Base-by-base conservation (phyloP, 2,797 vertebrate species). In the Phalanger gymnotis region DNA sequence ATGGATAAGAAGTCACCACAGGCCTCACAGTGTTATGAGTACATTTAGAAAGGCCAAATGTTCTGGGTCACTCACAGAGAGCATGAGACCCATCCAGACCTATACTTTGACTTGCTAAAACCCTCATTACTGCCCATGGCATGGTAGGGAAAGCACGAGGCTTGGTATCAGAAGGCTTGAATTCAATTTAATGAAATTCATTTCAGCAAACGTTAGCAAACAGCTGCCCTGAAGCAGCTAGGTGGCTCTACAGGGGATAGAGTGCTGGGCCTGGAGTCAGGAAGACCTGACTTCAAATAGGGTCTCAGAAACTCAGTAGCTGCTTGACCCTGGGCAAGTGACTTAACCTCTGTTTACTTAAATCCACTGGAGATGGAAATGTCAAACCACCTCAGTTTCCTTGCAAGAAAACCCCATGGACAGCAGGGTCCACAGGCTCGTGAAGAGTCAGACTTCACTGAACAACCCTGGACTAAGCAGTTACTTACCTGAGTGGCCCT, bases 1-100 rank as follows among this genome's bases (percentile, higher is more conserved):
- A 96, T 94, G 93, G 93, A 91, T 25, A 94, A 90, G 52, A 96
- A 93, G 11, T 91, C 93, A 2, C 16, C 53, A 40, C 53, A 91
- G 34, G 22, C 92, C 25, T 94, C 81, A 54, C 27, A 54, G 54
- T 51, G 56, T 61, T 61, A 55, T 30, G 28, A 90, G 93, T 87
- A 66, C 94, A 81, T 61, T 52, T 95, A 1, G 7, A 90, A 73
- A 94, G 0, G 52, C 95, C 90, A 58, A 19, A 92, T 73, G 47
- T 31, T 51, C 55, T 55, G 92, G 93, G 52, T 81, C 90, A 93
- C 56, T 90, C 96, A 31, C 30, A 91, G 87, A 73, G 66, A 30
- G n/a, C 27, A 47, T 96, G 31, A 94, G 47, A 91, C n/a, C 47
- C 61, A 52, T 97, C 10, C 81, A 27, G 53, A 54, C 54, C 96